A percentile compares a stretch with the other conserved stretches of the same genome.
These are phyloP conservation scores for Poecilia picta DNA, from an alignment of 2,797 vertebrate species.

Conservation along the genomic window DNA sequence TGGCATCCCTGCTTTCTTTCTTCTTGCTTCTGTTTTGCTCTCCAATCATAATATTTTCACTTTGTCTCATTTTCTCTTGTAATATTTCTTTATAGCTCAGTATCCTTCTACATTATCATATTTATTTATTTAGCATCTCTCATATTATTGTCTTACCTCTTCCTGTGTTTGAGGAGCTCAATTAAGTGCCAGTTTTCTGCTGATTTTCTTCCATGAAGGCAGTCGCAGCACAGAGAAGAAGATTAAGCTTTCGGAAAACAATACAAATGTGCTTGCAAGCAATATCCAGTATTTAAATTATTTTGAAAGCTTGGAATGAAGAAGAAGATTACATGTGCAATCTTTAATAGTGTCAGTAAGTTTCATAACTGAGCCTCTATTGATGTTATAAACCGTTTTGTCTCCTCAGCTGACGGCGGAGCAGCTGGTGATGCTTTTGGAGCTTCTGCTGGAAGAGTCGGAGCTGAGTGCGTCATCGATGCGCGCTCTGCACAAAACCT, in stretches of 20 bases:
- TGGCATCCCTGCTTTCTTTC: constrained; percentile 43
- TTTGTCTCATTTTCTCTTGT: constrained; percentile 40
- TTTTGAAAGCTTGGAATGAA: constrained; percentile 25
- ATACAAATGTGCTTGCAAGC: constrained; percentile 39
- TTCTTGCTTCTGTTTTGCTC: constrained; percentile 18
- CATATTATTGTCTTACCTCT: constrained; percentile 56
- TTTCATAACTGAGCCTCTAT: constrained; percentile 25
- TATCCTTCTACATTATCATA: constrained; percentile 61
- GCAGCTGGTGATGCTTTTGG: constrained; percentile 93
- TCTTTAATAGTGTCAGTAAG: constrained; percentile 29
- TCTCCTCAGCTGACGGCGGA: constrained; percentile 88
- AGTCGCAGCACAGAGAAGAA: constrained; percentile 35
- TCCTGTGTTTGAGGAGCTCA: constrained; percentile 44
- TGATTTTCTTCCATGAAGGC: constrained; percentile 38
- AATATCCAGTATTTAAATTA: constrained; percentile 36
- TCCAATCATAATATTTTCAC: constrained; percentile 27
- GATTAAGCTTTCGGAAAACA: constrained; percentile 59
- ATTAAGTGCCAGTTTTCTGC: constrained; percentile 59
- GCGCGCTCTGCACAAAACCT: constrained; percentile 80
- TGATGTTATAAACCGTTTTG: constrained; percentile 51
- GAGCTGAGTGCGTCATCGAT: constrained; percentile 79
- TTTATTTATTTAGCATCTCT: constrained; percentile 64
- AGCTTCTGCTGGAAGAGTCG: constrained; percentile 87
- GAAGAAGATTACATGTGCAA: constrained; percentile 17
- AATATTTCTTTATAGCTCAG: constrained; percentile 68